Base-by-base conservation (phyloP, 2,888 invertebrate species). In the Perdita meconis region DNA sequence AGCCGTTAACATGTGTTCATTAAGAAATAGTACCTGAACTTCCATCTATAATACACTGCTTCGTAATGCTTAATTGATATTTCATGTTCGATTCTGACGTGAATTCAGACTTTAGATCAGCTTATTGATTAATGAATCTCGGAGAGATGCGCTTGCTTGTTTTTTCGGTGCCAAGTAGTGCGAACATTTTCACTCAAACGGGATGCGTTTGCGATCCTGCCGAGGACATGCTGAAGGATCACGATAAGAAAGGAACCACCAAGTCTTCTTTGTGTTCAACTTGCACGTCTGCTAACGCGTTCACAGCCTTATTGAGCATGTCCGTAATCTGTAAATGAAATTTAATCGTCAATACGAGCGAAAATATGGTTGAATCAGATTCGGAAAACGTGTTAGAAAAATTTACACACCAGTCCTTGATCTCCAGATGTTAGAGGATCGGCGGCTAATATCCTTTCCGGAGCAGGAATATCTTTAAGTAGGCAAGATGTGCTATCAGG, bases 181-280 rank as follows among this genome's bases (percentile, higher is more conserved):
- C 56, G 36, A 56, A 44, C 19, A 64, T 72, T n/a, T 71, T 76
- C 69, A 59, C 73, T 86, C 63, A 80, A 55, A 64, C 78, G 53
- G 53, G 59, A 59, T 70, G 59, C 47, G 38, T 40, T 19, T 73
- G 59, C 51, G 67, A 70, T 56, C 74, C 67, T 75, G 56, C 40
- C 26, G 61, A 78, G 71, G 72, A 77, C 51, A 64, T 64, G 30
- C 55, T 64, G 38, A 69, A 78, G 66, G 85, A 90, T 92, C 92
- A 92, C 87, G 92, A 91, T 60, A 92, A 94, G 94, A 98, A 98
- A 10, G 97, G 97, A 65, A 98, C 97, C 75, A 98, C 97, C 86
- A 98, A 93, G 88, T 97, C 97, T 92, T 98, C 98, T 91, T 96
- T 97, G 89, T 98, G 97, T 88, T 97, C 96, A 69, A 98, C 96